Percentiles rank a stretch among this genome's conserved stretches.
phyloP scores from a whole-genome alignment of 1,140 invertebrate genomes.

The Danaus melanippus region DNA sequence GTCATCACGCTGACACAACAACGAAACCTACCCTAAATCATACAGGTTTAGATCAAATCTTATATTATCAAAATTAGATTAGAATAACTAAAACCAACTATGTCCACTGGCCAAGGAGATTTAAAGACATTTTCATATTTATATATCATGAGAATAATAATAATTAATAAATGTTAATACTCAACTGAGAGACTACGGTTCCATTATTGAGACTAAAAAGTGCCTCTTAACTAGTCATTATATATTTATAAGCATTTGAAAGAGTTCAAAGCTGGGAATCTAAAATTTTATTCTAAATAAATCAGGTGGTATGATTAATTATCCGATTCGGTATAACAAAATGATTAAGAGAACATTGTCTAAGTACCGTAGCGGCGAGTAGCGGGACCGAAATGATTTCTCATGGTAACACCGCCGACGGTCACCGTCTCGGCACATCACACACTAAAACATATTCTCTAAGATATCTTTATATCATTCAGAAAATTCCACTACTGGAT shows the following conservation, averaged over 20 bases:
- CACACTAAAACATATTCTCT: slow-evolving; percentile 56
- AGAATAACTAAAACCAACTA: no score
- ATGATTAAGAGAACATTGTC: slow-evolving; percentile 53
- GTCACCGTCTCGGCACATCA: slow-evolving; percentile 26
- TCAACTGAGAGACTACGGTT: no score
- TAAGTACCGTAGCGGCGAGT: slow-evolving; percentile 62
- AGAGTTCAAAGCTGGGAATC: no score
- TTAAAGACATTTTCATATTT: no score
- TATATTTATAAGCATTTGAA: no score
- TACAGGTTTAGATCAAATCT: slow-evolving; percentile 47
- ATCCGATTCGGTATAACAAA: slow-evolving; percentile 49
- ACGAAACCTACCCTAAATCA: slow-evolving; percentile 41
- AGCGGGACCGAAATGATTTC: slow-evolving; percentile 58
- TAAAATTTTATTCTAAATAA: slow-evolving; percentile 7
- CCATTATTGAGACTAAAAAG: no score
- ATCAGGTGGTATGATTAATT: slow-evolving; percentile 50
- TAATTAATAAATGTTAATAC: no score
- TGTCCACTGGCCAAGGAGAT: no score
- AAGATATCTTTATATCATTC: slow-evolving; percentile 29
- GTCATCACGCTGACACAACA: slow-evolving; percentile 49
- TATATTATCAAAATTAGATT: slow-evolving; percentile 47
- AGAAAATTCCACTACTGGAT: slow-evolving; percentile 61
- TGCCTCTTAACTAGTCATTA: no score
- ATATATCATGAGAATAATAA: no score
- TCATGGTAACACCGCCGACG: slow-evolving; percentile 32